phyloP scores from a whole-genome alignment of 1,140 invertebrate species.

The Zaprionus capensis region DNA sequence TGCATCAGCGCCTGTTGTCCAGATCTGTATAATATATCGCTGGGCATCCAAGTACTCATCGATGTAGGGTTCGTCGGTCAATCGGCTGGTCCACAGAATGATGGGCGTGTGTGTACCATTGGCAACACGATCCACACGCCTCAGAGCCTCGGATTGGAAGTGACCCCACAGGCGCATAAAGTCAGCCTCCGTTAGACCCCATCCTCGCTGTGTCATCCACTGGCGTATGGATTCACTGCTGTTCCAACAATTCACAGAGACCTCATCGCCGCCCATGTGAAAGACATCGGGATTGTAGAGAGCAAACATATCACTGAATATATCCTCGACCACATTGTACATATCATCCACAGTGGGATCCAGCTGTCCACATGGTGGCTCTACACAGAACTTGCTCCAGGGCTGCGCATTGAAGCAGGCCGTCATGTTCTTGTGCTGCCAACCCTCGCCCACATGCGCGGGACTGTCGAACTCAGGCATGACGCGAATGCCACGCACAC shows the following conservation, averaged over 20 bases:
- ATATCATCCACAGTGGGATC: constrained; percentile 90
- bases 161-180: constrained; percentile 91
- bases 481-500: constrained; percentile 90
- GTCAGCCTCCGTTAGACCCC: constrained; percentile 86
- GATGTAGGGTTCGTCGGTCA: constrained; percentile 89
- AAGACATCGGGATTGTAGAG: constrained; percentile 90
- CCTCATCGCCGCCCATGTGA: constrained; percentile 96
- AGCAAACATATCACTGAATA: constrained; percentile 88
- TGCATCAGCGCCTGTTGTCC: constrained; percentile 88
- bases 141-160: constrained; percentile 89
- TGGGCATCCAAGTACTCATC: constrained; percentile 88
- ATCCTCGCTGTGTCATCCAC: constrained; percentile 88
- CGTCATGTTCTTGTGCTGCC: constrained; percentile 89
- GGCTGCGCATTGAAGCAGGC: constrained; percentile 90
- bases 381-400: constrained; percentile 91
- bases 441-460: constrained; percentile 94
- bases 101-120: constrained; percentile 85
- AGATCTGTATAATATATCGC: constrained; percentile 92
- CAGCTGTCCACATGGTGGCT: constrained; percentile 94
- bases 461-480: constrained; percentile 95
- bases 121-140: constrained; percentile 86
- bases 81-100: constrained; percentile 92
- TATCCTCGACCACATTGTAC: constrained; percentile 90
- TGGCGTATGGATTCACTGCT: constrained; percentile 87
- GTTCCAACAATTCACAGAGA: constrained; percentile 92